Percentiles rank a stretch among this genome's conserved stretches.
Evolutionary conservation across 23 tunicate genomes (phyloP).

Genomic region (Ascidia mentula): DNA sequence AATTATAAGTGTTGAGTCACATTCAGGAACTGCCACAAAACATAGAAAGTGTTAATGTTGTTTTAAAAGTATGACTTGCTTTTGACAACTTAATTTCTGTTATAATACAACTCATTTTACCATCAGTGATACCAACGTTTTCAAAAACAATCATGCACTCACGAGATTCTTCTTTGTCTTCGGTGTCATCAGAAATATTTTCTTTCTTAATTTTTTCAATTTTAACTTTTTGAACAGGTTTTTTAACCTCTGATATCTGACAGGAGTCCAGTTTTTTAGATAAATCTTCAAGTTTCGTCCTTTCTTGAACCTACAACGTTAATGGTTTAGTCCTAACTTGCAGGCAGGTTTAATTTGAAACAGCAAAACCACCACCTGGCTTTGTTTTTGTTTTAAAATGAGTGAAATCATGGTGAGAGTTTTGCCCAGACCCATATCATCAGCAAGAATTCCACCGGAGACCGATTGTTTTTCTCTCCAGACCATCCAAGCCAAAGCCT

Average conservation of each 20-base stretch:
- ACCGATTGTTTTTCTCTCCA: conserved; percentile 84
- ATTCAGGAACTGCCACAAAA: not conserved
- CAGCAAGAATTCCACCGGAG: conserved; percentile 88
- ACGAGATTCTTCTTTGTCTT: too few species aligned
- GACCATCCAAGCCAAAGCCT: conserved; percentile 84
- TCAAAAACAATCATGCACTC: too few species aligned
- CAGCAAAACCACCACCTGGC: not conserved
- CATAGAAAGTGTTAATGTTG: not conserved
- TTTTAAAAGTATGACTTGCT: too few species aligned
- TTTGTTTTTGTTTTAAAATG: conserved; percentile 41
- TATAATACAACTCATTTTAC: too few species aligned
- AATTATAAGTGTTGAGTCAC: conserved; percentile 65
- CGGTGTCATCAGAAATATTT: not conserved
- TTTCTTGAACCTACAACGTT: not conserved
- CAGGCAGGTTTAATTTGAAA: not conserved
- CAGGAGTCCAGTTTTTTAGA: not conserved
- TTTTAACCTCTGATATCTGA: not conserved
- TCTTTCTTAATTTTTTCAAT: not conserved
- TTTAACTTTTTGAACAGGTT: not conserved
- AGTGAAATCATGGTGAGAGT: conserved; percentile 89
- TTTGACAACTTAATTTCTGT: too few species aligned
- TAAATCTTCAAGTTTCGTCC: not conserved
- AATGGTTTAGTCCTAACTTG: not conserved
- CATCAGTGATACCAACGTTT: too few species aligned
- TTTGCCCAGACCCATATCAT: conserved; percentile 98